phyloP scores from a whole-genome alignment of 2,888 invertebrate species.

The Ochropacha duplaris region DNA sequence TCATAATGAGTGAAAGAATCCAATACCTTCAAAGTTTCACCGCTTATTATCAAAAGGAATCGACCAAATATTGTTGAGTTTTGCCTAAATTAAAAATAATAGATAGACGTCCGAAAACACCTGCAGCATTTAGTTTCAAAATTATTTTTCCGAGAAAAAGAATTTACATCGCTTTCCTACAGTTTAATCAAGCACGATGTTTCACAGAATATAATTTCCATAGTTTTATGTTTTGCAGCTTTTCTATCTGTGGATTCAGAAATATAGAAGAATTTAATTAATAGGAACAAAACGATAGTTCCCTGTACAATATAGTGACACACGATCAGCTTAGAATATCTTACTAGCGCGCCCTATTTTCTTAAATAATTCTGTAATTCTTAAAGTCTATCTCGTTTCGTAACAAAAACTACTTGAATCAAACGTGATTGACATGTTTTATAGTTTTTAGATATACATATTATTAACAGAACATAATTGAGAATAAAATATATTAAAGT shows the following conservation, averaged over 20 bases:
- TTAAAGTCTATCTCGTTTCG: too few species aligned
- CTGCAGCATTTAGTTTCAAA: too few species aligned
- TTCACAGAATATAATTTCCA: not conserved
- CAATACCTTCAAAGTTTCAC: too few species aligned
- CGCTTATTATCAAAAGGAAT: too few species aligned
- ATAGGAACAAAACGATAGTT: constrained; percentile 51
- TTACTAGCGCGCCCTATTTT: not conserved
- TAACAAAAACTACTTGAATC: not conserved
- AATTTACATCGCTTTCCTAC: not conserved
- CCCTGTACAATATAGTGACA: constrained; percentile 42
- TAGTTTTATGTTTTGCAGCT: not conserved
- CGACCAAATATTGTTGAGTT: too few species aligned
- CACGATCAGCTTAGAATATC: constrained; percentile 17
- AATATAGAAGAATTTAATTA: constrained; percentile 62
- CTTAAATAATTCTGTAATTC: too few species aligned
- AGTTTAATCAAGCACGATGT: not conserved
- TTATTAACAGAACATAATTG: too few species aligned
- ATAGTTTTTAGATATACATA: too few species aligned
- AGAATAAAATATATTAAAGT: too few species aligned
- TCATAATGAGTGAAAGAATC: too few species aligned
- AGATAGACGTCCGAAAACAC: too few species aligned
- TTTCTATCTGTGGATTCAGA: constrained; percentile 35
- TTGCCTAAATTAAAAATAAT: too few species aligned
- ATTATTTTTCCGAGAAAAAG: not conserved
- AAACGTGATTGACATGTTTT: not conserved